These are phyloP conservation scores for Lytechinus pictus DNA, from an alignment of 35 echinoderm and acorn worm genomes.

Conservation along the genomic window DNA sequence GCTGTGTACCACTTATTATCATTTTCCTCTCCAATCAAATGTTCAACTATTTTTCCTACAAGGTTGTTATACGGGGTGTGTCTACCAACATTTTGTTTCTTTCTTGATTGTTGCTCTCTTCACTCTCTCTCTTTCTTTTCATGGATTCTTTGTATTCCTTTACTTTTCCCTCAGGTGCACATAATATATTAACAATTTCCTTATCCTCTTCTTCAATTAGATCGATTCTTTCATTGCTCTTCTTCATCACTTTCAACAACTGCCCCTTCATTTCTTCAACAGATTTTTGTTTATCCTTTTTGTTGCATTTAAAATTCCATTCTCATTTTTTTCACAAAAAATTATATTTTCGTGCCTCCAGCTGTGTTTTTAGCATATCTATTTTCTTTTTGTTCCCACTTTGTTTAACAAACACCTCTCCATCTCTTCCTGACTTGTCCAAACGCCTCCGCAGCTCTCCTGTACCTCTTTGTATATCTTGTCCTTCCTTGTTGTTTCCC, in stretches of 20 bases:
- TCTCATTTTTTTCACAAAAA: slow-evolving; percentile 26
- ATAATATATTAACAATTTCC: neutral
- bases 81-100: neutral
- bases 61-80: neutral
- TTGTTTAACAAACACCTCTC: neutral
- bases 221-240: neutral
- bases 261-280: neutral
- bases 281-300: slow-evolving; percentile 11
- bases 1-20: slow-evolving; percentile 21
- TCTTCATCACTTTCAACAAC: neutral
- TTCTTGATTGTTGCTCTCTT: slow-evolving; percentile 25
- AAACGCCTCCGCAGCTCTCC: neutral
- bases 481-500: neutral
- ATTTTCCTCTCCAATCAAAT: neutral
- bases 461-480: neutral
- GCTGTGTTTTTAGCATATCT: neutral
- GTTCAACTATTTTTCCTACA: neutral
- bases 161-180: slow-evolving; percentile 4
- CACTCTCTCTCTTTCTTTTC: neutral
- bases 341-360: neutral
- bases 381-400: neutral
- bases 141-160: neutral
- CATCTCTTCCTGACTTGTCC: neutral
- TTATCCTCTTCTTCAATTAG: slow-evolving; percentile 11
- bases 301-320: neutral